Percentiles rank a stretch among this genome's conserved stretches.
Conservation (phyloP, 2,113 vertebrate genomes). For the Hymenochirus boettgeri region DNA sequence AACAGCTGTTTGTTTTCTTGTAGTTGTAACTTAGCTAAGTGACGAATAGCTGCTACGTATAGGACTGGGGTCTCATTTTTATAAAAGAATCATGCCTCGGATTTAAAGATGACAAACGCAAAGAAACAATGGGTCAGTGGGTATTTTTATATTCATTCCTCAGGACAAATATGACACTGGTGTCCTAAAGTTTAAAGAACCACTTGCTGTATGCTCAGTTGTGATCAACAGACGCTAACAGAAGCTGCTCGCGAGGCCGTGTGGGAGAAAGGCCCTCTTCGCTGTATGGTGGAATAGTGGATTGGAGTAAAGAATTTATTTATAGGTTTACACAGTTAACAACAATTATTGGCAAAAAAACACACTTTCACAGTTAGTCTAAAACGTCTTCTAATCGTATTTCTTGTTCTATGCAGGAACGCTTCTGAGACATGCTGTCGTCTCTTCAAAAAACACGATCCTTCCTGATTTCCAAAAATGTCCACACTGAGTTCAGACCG, state of each 20-base stretch:
- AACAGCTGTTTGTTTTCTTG: no score
- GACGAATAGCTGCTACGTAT: no score
- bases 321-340: neutral
- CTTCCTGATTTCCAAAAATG: constrained; percentile 86
- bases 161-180: constrained; percentile 92
- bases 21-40: no score
- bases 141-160: no score
- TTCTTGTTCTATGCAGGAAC: constrained; percentile 73
- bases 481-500: constrained; percentile 82
- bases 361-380: neutral
- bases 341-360: neutral
- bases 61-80: no score
- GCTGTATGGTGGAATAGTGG: constrained; percentile 98
- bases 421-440: constrained; percentile 88
- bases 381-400: neutral
- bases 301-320: constrained; percentile 49
- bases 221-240: constrained; percentile 90
- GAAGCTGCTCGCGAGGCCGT: constrained; percentile 86
- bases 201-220: constrained; percentile 93
- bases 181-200: constrained; percentile 89
- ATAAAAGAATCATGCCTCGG: no score
- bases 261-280: constrained; percentile 86
- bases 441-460: constrained; percentile 87
- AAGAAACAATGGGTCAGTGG: no score
- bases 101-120: no score